Evolutionary conservation across 2,797 vertebrate species (phyloP).

Genomic region (Geotrypetes seraphini): DNA sequence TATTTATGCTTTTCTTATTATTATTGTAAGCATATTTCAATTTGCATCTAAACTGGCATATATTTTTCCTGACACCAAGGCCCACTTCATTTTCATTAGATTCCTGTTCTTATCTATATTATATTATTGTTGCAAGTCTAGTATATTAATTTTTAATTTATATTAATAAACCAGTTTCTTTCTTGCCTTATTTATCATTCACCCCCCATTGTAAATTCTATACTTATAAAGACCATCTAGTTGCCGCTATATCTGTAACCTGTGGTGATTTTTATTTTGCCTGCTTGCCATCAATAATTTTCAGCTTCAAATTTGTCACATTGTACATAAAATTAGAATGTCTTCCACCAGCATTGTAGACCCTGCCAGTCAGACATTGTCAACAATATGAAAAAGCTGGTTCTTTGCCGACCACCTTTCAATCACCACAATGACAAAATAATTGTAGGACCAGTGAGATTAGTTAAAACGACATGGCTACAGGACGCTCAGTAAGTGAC

Average conservation of each 20-base stretch:
- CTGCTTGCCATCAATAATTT: neutral
- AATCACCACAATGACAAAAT: conserved; percentile 44
- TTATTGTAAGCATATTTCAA: too few relatives aligned
- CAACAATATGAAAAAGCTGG: conserved; percentile 15
- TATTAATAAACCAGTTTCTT: too few relatives aligned
- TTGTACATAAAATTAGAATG: conserved; percentile 13
- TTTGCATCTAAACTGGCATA: too few relatives aligned
- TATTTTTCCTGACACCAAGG: too few relatives aligned
- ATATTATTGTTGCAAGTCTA: neutral
- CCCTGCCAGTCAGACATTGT: conserved; percentile 28
- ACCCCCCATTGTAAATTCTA: neutral
- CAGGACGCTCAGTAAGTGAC: conserved; percentile 39
- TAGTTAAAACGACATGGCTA: conserved; percentile 36
- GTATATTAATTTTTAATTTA: too few relatives aligned
- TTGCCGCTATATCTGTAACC: neutral
- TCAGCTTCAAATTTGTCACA: neutral
- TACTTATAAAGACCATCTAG: neutral
- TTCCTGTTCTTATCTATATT: neutral
- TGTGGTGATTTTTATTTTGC: neutral
- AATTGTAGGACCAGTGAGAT: conserved; percentile 44
- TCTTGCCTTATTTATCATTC: too few relatives aligned
- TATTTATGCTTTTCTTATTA: too few relatives aligned
- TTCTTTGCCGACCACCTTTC: conserved; percentile 31
- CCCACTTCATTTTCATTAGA: conserved; percentile 9
- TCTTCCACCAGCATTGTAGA: conserved; percentile 7